A percentile compares a stretch with the other conserved stretches of the same genome.
Evolutionary conservation across 2,113 vertebrate species (phyloP).

Genomic region (Bungarus multicinctus): DNA sequence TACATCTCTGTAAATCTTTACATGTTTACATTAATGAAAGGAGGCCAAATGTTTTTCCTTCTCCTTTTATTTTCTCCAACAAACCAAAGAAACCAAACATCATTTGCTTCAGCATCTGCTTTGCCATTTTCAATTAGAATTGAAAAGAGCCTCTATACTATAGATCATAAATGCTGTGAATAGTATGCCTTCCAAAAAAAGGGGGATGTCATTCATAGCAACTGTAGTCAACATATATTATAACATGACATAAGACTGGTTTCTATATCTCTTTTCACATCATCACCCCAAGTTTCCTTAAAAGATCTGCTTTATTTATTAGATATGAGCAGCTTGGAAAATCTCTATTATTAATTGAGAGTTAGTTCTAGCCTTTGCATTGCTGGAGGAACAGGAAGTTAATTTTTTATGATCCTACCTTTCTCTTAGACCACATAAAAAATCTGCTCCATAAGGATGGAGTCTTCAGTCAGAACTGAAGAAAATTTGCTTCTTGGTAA

Average conservation of each 20-base stretch:
- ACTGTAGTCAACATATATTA: background rate
- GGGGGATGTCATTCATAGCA: background rate
- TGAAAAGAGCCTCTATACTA: background rate
- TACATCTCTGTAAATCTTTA: no score
- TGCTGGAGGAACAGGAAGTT: background rate
- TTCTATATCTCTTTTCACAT: background rate
- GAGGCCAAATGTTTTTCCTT: background rate
- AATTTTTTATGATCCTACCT: background rate
- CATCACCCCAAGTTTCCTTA: background rate
- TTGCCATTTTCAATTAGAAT: background rate
- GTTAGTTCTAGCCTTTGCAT: background rate
- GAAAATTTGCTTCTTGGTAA: background rate
- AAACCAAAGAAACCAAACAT: background rate
- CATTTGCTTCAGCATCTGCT: background rate
- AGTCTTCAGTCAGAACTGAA: background rate
- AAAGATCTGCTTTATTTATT: background rate
- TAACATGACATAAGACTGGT: background rate
- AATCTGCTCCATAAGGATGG: background rate
- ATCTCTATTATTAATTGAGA: background rate
- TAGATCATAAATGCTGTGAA: background rate
- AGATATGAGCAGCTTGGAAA: background rate
- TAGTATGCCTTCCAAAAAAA: background rate
- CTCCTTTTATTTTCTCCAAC: background rate
- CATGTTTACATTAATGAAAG: background rate
- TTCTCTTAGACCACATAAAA: background rate